These are phyloP conservation scores for Chymomyza fuscimana DNA, from an alignment of 2,888 invertebrate genomes.

Conservation along the genomic window DNA sequence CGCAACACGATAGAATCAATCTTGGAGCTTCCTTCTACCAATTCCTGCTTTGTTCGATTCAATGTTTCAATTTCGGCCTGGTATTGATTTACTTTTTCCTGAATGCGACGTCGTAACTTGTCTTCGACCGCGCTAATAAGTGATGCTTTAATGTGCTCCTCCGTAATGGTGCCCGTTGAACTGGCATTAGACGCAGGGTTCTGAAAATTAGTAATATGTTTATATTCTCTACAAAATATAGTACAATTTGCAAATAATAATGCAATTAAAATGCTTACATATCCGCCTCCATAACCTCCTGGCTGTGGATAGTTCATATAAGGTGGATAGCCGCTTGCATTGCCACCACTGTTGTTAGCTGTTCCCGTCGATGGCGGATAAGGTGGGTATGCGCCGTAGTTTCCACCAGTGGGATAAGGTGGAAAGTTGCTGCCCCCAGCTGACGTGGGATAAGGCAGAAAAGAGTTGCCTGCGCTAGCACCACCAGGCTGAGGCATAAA, in stretches of 20 bases:
- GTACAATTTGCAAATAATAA: background rate
- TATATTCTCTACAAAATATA: background rate
- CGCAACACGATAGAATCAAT: conserved; percentile 89
- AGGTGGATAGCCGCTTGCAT: conserved; percentile 81
- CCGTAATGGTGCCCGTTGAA: conserved; percentile 91
- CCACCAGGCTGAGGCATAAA: conserved; percentile 80
- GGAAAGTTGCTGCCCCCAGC: conserved; percentile 78
- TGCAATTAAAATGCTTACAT: conserved; percentile 57
- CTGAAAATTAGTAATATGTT: conserved; percentile 41
- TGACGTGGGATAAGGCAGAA: conserved; percentile 82
- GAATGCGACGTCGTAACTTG: conserved; percentile 91
- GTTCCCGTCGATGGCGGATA: conserved; percentile 56
- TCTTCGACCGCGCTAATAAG: conserved; percentile 97
- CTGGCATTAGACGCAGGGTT: conserved; percentile 79
- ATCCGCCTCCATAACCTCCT: conserved; percentile 56
- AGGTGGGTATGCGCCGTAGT: conserved; percentile 78
- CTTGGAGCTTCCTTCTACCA: conserved; percentile 90
- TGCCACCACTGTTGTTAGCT: conserved; percentile 55
- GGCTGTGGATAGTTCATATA: conserved; percentile 79
- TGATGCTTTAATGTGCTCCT: conserved; percentile 96
- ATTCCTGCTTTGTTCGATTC: conserved; percentile 91
- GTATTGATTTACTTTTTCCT: conserved; percentile 93
- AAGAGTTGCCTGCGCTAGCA: conserved; percentile 62
- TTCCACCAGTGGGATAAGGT: conserved; percentile 76
- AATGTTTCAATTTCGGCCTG: conserved; percentile 95